Evolutionary conservation across 2,888 invertebrate genomes (phyloP).

Genomic region (Drosophila multiciliata): DNA sequence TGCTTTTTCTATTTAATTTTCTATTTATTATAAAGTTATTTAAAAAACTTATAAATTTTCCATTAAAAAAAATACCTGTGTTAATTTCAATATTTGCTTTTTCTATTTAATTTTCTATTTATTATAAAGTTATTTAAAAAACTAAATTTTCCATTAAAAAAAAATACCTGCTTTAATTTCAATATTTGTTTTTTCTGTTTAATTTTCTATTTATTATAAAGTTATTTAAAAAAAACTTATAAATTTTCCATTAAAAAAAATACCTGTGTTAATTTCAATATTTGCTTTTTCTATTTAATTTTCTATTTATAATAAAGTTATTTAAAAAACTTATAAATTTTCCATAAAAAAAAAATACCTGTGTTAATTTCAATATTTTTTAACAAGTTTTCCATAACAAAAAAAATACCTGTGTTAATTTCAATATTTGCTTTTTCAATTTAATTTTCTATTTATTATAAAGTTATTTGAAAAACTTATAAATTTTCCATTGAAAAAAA

Average conservation of each 20-base stretch:
- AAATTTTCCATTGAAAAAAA: no score
- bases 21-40: background rate
- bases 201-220: background rate
- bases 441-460: no score
- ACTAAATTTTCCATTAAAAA: conserved; percentile 3
- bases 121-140: background rate
- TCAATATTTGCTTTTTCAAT: no score
- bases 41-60: background rate
- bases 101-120: no score
- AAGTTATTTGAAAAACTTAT: no score
- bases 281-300: no score
- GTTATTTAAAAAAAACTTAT: background rate
- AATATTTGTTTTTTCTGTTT: no score
- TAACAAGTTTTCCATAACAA: no score
- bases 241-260: conserved; percentile 14
- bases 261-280: conserved; percentile 39
- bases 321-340: background rate
- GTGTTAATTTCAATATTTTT: conserved; percentile 46
- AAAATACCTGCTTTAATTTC: conserved; percentile 31
- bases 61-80: conserved; percentile 19
- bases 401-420: no score
- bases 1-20: no score
- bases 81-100: conserved; percentile 47
- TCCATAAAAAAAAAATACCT: conserved; percentile 16
- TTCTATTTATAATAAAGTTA: background rate